Evolutionary conservation across 2,113 vertebrate genomes (phyloP).

Genomic region (Dendrocopos noguchii): DNA sequence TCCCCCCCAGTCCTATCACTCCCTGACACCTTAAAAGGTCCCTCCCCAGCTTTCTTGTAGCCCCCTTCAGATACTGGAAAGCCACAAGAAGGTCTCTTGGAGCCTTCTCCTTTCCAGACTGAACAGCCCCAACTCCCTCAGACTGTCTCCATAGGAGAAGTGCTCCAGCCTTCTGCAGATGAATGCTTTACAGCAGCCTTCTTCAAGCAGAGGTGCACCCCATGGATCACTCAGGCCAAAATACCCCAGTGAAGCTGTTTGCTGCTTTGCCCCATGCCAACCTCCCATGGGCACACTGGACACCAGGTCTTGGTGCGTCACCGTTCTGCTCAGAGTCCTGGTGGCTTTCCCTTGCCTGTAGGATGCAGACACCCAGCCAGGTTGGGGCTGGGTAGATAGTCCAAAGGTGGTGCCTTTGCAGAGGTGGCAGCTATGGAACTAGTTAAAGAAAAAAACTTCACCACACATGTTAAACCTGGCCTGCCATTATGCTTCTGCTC

Average conservation of each 20-base stretch:
- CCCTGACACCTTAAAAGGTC: no score
- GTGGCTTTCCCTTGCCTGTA: accelerated
- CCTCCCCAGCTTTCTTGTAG: no score
- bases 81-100: no score
- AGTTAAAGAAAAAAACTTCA: not conserved
- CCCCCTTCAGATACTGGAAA: no score
- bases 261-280: not conserved
- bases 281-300: not conserved
- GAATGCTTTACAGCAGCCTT: not conserved
- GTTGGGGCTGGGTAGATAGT: not conserved
- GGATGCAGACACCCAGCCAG: not conserved
- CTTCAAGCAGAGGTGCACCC: not conserved
- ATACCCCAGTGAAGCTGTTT: not conserved
- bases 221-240: not conserved
- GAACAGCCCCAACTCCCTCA: no score
- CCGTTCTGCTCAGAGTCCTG: accelerated
- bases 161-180: not conserved
- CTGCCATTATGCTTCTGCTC: not conserved
- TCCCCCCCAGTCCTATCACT: no score
- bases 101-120: no score
- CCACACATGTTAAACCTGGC: not conserved
- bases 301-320: accelerated
- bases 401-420: not conserved
- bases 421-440: not conserved
- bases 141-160: no score